Conservation (phyloP, 2,113 vertebrate genomes). For the Andinoacara biseriatus region DNA sequence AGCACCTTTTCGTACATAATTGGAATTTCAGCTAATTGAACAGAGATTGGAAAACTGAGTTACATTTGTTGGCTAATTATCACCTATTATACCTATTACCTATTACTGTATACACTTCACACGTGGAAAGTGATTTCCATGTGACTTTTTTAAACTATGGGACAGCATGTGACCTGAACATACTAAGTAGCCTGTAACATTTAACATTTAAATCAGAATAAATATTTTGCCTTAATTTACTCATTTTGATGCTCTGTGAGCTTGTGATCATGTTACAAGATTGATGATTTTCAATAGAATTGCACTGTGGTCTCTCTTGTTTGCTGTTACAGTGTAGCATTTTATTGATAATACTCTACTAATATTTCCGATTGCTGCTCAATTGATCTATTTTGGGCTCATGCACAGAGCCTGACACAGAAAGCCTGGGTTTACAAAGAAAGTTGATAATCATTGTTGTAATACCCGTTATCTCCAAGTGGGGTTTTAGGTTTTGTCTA, state of each 20-base stretch:
- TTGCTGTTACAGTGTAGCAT: not conserved
- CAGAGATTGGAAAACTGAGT: not conserved
- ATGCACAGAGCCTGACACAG: not conserved
- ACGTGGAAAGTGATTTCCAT: not conserved
- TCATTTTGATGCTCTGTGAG: not conserved
- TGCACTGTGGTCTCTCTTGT: not conserved
- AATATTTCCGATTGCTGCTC: not conserved
- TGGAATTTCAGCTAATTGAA: not conserved
- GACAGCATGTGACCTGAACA: not conserved
- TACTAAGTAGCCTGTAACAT: not conserved
- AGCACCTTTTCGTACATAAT: not conserved
- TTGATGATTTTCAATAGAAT: not conserved
- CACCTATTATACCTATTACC: not conserved
- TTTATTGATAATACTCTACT: not conserved
- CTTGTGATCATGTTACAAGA: not conserved
- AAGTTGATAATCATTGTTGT: not conserved
- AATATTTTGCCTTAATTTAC: not conserved
- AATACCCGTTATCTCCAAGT: not conserved
- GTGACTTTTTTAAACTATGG: not conserved
- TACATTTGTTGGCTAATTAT: not conserved
- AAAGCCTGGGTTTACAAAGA: not conserved
- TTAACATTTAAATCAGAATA: not conserved
- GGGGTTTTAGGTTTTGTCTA: not conserved
- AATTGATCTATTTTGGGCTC: not conserved
- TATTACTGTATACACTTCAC: not conserved